Conservation (phyloP, 1,140 invertebrate species). For the Dreissena polymorpha region DNA sequence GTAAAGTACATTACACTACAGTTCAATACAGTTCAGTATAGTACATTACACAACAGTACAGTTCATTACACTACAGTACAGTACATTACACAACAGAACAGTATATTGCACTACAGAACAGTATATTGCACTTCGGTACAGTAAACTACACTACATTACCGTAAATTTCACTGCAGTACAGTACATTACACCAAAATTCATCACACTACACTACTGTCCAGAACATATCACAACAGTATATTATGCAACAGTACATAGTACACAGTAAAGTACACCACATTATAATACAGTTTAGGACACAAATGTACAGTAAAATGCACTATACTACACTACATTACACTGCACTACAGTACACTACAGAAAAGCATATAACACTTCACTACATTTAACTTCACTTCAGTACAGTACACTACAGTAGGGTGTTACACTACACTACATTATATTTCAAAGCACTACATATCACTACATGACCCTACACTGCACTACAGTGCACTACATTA, state of each 20-base stretch:
- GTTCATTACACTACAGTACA: constrained; percentile 17
- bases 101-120: constrained; percentile 32
- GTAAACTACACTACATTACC: constrained; percentile 42
- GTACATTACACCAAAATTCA: constrained; percentile 38
- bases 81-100: constrained; percentile 19
- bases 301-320: background rate
- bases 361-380: constrained; percentile 45
- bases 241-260: no score
- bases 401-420: constrained; percentile 3
- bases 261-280: no score
- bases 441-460: constrained; percentile 20
- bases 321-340: background rate
- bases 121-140: constrained; percentile 49
- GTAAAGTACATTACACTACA: constrained; percentile 16
- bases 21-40: constrained; percentile 27
- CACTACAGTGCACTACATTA: constrained; percentile 45
- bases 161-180: constrained; percentile 32
- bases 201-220: constrained; percentile 30
- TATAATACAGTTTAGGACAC: no score
- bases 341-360: constrained; percentile 10
- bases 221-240: no score
- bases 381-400: constrained; percentile 34
- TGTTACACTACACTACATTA: constrained; percentile 26
- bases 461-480: constrained; percentile 46
- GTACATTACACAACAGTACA: constrained; percentile 34